These are phyloP conservation scores for Dasyurus viverrinus DNA, from an alignment of 2,113 vertebrate species.

Conservation along the genomic window DNA sequence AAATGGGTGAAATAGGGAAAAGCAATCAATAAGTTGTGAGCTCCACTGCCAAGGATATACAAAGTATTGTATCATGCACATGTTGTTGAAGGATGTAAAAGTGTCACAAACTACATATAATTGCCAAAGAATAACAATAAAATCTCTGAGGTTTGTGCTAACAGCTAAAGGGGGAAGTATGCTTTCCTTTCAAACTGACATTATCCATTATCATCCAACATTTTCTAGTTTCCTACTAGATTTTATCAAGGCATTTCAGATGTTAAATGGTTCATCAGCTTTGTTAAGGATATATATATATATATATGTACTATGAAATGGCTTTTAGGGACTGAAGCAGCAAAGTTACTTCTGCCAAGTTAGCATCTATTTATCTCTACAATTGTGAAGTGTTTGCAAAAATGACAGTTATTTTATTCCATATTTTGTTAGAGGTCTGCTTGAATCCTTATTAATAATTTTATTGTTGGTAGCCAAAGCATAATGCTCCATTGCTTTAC, in stretches of 20 bases:
- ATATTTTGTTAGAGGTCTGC: slow-evolving; percentile 60
- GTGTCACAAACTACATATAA: background rate
- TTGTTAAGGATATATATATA: background rate
- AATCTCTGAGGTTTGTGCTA: background rate
- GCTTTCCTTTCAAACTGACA: slow-evolving; percentile 46
- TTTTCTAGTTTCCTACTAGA: background rate
- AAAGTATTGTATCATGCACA: background rate
- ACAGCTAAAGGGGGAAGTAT: slow-evolving; percentile 24
- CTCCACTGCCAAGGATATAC: background rate
- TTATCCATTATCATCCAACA: background rate
- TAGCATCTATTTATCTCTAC: slow-evolving; percentile 57
- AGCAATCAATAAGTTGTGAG: slow-evolving; percentile 10
- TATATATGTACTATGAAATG: slow-evolving; percentile 13
- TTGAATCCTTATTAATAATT: slow-evolving; percentile 64
- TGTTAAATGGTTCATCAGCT: slow-evolving; percentile 8
- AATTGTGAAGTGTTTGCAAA: slow-evolving; percentile 29
- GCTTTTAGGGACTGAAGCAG: background rate
- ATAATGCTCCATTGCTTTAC: slow-evolving; percentile 52
- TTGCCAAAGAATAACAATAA: background rate
- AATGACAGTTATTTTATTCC: slow-evolving; percentile 56
- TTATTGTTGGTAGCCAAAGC: slow-evolving; percentile 70
- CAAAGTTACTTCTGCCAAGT: slow-evolving; percentile 36
- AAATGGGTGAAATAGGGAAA: background rate
- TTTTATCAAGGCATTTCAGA: background rate
- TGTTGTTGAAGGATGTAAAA: slow-evolving; percentile 10